Evolutionary conservation across 2,888 invertebrate genomes (phyloP).

Genomic region (Aquatica leii): DNA sequence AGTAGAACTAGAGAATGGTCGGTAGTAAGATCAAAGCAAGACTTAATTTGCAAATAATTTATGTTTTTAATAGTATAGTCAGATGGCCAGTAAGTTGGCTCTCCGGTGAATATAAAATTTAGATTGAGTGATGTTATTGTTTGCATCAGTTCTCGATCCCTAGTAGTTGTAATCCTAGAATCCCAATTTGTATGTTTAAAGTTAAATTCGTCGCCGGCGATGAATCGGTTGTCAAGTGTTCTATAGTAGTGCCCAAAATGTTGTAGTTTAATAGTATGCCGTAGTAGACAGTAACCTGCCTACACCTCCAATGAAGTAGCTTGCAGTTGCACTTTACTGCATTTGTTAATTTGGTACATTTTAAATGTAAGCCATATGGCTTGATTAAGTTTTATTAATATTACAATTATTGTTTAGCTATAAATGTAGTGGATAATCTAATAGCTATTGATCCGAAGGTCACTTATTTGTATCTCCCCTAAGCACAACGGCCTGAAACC

Average conservation of each 20-base stretch:
- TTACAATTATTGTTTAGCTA: too few relatives aligned
- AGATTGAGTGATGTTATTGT: not conserved
- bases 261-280: not conserved
- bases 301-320: not conserved
- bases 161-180: not conserved
- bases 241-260: not conserved
- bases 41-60: not conserved
- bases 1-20: not conserved
- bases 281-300: not conserved
- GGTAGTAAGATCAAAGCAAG: not conserved
- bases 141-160: not conserved
- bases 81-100: not conserved
- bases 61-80: not conserved
- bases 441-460: too few relatives aligned
- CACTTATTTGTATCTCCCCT: too few relatives aligned
- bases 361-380: too few relatives aligned
- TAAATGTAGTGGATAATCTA: too few relatives aligned
- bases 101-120: not conserved
- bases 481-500: too few relatives aligned
- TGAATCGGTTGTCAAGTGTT: not conserved
- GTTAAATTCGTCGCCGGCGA: not conserved
- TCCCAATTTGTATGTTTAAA: not conserved
- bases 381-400: too few relatives aligned
- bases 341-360: not conserved
- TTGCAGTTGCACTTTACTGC: not conserved